These are phyloP conservation scores for Leptodon cayanensis DNA, from an alignment of 2,797 vertebrate species.

Conservation along the genomic window DNA sequence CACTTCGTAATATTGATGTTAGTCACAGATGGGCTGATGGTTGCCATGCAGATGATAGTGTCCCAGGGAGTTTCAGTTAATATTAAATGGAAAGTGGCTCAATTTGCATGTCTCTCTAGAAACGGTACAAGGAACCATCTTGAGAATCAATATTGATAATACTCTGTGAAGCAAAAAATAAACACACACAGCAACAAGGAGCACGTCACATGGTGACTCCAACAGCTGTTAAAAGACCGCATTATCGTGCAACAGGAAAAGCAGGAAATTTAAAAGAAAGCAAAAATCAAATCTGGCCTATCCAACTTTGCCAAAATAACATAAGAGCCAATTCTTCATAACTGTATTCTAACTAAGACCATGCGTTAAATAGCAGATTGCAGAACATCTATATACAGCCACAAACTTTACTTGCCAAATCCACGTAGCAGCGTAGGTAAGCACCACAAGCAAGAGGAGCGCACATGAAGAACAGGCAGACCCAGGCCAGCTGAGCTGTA, in stretches of 20 bases:
- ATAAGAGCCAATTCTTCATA: not conserved
- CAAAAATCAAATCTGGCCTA: not conserved
- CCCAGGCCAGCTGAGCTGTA: not conserved
- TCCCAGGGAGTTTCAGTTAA: not conserved
- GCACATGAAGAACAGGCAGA: not conserved
- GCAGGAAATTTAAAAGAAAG: not conserved
- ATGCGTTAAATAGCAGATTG: not conserved
- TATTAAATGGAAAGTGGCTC: not conserved
- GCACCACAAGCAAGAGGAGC: fast-evolving
- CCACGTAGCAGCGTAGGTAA: not conserved
- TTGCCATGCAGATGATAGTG: not conserved
- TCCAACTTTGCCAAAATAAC: not conserved
- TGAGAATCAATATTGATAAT: constrained; percentile 1
- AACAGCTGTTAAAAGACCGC: not conserved
- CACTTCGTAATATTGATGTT: not conserved
- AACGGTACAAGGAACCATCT: not conserved
- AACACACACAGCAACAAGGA: not conserved
- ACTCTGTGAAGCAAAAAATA: not conserved
- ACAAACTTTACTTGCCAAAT: not conserved
- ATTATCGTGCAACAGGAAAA: not conserved
- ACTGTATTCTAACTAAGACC: not conserved
- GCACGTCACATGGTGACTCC: not conserved
- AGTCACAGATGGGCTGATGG: not conserved
- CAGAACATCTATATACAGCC: not conserved
- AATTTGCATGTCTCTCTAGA: not conserved